These are phyloP conservation scores for Aphidius colemani DNA, from an alignment of 2,888 invertebrate genomes.

Conservation along the genomic window DNA sequence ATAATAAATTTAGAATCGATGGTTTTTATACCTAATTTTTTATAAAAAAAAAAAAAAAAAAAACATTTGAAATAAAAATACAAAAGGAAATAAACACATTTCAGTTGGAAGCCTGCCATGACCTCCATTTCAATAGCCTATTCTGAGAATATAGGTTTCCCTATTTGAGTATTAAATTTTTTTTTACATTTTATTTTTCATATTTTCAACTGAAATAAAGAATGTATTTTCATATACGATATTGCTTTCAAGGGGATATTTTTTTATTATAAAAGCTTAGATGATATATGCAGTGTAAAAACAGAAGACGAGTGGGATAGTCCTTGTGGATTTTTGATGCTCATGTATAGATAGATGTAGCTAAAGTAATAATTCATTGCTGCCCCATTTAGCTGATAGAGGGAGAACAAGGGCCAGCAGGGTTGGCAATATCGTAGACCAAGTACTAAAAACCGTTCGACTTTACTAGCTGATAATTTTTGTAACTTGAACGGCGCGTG, in stretches of 20 bases:
- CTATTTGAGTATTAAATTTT: too few species aligned
- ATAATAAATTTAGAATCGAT: conserved; percentile 7
- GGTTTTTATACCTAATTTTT: conserved; percentile 2
- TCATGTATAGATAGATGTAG: conserved; percentile 21
- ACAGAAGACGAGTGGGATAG: conserved; percentile 34
- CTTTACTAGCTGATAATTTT: conserved; percentile 44
- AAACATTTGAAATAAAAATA: too few species aligned
- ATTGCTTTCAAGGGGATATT: conserved; percentile 8
- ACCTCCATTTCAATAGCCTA: conserved; percentile 9
- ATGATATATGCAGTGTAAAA: conserved; percentile 36
- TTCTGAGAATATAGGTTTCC: not conserved
- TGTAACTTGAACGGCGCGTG: conserved; percentile 35
- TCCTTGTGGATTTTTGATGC: not conserved
- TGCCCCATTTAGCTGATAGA: conserved; percentile 33
- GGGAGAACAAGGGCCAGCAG: not conserved
- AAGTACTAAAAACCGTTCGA: conserved; percentile 34
- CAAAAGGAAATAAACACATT: conserved; percentile 14
- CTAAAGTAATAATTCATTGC: conserved; percentile 38
- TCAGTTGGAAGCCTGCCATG: conserved; percentile 20
- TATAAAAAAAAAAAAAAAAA: not conserved
- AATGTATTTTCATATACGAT: too few species aligned
- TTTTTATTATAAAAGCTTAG: not conserved
- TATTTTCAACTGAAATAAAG: too few species aligned
- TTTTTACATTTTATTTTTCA: too few species aligned
- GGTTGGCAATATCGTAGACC: not conserved